Evolutionary conservation across 2,113 vertebrate genomes (phyloP), one percentile per base, ranked within the genome.

Genomic region (Perca fluviatilis): DNA sequence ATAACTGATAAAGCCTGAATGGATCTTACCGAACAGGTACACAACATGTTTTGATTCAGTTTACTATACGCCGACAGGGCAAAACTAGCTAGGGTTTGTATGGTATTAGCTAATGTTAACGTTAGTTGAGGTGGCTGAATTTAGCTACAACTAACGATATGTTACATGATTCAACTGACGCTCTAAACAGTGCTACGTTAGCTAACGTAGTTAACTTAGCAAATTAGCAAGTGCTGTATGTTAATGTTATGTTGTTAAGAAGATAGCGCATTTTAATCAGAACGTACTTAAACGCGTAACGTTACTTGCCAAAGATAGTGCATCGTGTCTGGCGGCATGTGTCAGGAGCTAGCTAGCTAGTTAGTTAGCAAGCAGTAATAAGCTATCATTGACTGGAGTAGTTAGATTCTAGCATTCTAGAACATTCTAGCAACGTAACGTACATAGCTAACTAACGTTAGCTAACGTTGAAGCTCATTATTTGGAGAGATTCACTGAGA

Each of bases 11-110:
- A 69, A 23, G 12, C 40, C 47, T 2, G 47, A 56, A 96, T 96
- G 95, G 95, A 95, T 79, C 50, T 93, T 53, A 86, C 62, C 1
- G 93, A 94, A n/a, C 93, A 95, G 95, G 95, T 94, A 89, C 72
- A 74, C 21, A 10, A 0, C 0, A 4, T 15, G 15, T 62, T 13
- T 21, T 27, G 9, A 49, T 36, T 12, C 7, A 16, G 0, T 16
- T 51, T 3, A 19, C 0, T n/a, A 2, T 10, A 47, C 0, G 14
- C 2, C 14, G 2, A 23, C 5, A 33, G 23, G 5, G 1, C 10
- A 54, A 25, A 63, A n/a, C 6, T 10, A 1, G 2, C 6, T 12
- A 1, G 2, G 2, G 10, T 25, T 30, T 74, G 21, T 27, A 6
- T 18, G 21, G 5, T 21, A n/a, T 40, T 13, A 9, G 12, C n/a